Percentiles rank a stretch among this genome's conserved stretches.
phyloP scores from a whole-genome alignment of 2,113 vertebrate genomes.

The Saccopteryx bilineata region DNA sequence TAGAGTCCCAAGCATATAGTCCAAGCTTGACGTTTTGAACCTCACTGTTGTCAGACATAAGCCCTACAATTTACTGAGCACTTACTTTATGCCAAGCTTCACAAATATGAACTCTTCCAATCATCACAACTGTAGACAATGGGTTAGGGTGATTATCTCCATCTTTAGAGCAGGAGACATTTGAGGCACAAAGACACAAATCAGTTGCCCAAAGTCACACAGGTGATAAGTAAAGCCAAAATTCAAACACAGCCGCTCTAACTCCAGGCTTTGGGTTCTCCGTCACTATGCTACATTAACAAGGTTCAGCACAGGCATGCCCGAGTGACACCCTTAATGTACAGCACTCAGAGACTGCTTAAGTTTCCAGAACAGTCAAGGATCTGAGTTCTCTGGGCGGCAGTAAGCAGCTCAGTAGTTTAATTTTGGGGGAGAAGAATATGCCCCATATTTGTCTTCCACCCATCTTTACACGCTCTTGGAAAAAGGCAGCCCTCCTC shows the following conservation, averaged over 20 bases:
- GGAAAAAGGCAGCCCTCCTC: neutral
- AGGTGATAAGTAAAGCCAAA: neutral
- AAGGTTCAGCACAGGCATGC: neutral
- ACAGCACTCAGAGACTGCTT: neutral
- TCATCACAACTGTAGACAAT: neutral
- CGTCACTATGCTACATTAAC: neutral
- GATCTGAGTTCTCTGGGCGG: neutral
- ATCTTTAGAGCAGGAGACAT: neutral
- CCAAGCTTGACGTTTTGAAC: constrained; percentile 19
- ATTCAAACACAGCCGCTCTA: neutral
- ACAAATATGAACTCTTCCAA: constrained; percentile 18
- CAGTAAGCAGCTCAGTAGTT: neutral
- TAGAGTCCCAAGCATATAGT: neutral
- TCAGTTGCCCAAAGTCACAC: neutral
- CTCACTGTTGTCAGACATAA: neutral
- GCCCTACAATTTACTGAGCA: neutral
- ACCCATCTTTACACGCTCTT: neutral
- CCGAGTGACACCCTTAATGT: neutral
- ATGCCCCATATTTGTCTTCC: neutral
- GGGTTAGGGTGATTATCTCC: neutral
- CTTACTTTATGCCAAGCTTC: neutral
- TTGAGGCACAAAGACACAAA: neutral
- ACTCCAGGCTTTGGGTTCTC: neutral
- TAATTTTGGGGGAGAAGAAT: neutral
- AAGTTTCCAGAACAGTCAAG: neutral